These are phyloP conservation scores for Onychomys torridus DNA, from an alignment of 2,797 vertebrate species.

Conservation along the genomic window DNA sequence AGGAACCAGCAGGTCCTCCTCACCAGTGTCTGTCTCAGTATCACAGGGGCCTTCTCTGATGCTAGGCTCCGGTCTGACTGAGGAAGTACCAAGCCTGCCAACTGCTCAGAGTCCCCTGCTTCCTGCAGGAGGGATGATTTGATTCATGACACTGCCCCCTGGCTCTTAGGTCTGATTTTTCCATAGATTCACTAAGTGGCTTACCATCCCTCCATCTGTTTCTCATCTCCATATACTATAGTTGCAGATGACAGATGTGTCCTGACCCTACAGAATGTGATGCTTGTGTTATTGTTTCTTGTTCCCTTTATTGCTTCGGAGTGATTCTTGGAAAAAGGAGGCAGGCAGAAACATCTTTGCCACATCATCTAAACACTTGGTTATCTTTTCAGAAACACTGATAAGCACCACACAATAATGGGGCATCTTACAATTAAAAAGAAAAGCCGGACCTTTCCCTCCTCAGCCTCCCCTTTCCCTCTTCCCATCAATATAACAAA, in stretches of 20 bases:
- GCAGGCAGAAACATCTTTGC: background rate
- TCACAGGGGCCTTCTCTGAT: background rate
- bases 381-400: background rate
- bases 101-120: background rate
- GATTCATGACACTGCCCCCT: rapidly evolving
- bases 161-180: conserved; percentile 1
- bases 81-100: rapidly evolving
- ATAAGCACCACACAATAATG: background rate
- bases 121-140: background rate
- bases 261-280: background rate
- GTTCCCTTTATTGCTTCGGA: conserved; percentile 18
- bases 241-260: conserved; percentile 30
- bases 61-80: rapidly evolving
- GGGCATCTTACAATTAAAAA: conserved; percentile 44
- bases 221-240: background rate
- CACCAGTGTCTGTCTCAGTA: background rate
- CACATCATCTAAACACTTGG: conserved; percentile 8
- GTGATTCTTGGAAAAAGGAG: background rate
- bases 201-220: conserved; percentile 26
- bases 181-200: background rate
- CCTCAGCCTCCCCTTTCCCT: background rate
- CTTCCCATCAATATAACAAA: conserved; percentile 7
- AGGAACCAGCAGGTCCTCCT: background rate
- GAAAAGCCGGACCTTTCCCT: background rate
- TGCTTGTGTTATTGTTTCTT: background rate